A percentile compares a stretch with the other conserved stretches of the same genome.
Evolutionary conservation across 2,113 vertebrate genomes (phyloP).

Genomic region (Eira barbara): DNA sequence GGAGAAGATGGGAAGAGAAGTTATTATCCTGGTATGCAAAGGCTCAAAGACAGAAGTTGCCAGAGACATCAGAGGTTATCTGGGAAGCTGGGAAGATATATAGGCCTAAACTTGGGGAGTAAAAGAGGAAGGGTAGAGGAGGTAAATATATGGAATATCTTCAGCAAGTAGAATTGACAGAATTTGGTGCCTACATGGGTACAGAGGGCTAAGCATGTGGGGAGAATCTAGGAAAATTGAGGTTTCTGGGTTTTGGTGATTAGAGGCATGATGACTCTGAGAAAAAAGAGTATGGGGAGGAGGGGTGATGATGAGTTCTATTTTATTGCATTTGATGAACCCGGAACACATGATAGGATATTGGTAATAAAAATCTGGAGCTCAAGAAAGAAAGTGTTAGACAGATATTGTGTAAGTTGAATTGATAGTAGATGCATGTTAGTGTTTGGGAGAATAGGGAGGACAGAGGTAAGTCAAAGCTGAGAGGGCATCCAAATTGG

Average conservation of each 20-base stretch:
- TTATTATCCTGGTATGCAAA: not conserved
- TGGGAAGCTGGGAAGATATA: not conserved
- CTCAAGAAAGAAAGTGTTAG: not conserved
- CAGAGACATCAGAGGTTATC: not conserved
- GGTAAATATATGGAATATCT: not conserved
- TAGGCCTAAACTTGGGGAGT: not conserved
- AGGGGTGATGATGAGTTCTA: not conserved
- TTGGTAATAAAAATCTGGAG: not conserved
- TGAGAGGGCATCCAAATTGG: not conserved
- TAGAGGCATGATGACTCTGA: not conserved
- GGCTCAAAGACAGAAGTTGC: not conserved
- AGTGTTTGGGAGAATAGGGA: not conserved
- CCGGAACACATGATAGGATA: not conserved
- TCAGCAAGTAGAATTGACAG: not conserved
- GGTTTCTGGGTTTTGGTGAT: not conserved
- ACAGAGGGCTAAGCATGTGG: not conserved
- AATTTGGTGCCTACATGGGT: not conserved
- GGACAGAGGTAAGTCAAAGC: not conserved
- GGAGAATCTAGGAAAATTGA: not conserved
- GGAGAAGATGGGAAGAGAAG: not conserved
- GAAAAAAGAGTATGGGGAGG: not conserved
- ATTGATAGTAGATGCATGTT: not conserved
- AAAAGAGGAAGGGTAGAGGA: not conserved
- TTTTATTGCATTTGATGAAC: not conserved
- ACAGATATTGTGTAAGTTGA: not conserved